Conservation (phyloP, 2,888 invertebrate species). For the Drosophila kambysellisi region DNA sequence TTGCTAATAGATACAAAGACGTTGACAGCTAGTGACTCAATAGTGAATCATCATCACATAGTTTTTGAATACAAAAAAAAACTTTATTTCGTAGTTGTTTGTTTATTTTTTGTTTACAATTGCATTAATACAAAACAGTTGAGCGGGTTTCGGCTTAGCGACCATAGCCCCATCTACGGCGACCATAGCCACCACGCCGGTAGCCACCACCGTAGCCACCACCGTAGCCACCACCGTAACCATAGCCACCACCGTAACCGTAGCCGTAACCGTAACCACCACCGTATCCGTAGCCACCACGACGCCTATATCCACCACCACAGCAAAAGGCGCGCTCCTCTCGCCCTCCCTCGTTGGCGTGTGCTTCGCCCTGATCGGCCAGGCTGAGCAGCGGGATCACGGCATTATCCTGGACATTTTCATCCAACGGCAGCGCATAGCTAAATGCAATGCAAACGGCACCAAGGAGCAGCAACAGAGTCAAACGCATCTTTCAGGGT, state of each 20-base stretch:
- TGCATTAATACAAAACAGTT: not conserved
- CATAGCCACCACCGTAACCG: constrained; percentile 24
- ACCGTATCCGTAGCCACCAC: constrained; percentile 24
- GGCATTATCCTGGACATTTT: not conserved
- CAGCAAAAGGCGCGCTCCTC: constrained; percentile 41
- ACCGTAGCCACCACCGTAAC: constrained; percentile 18
- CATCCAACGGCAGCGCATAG: constrained; percentile 34
- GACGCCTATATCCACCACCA: constrained; percentile 36
- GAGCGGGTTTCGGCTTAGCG: not conserved
- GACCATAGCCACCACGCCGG: constrained; percentile 17
- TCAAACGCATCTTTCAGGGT: constrained; percentile 53
- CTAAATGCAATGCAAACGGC: constrained; percentile 44
- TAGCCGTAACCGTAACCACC: constrained; percentile 27
- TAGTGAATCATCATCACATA: not conserved
- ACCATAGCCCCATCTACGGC: constrained; percentile 21
- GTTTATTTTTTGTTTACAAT: not conserved
- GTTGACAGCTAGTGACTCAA: not conserved
- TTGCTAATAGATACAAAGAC: not conserved
- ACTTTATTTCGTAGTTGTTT: not conserved
- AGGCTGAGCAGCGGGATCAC: constrained; percentile 26
- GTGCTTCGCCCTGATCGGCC: constrained; percentile 39
- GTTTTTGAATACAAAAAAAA: not conserved
- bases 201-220: constrained; percentile 7
- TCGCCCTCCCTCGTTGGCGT: constrained; percentile 45
- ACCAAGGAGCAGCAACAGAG: constrained; percentile 36